Conservation (phyloP, 2,888 invertebrate species). For the Dolichopus griseipennis region DNA sequence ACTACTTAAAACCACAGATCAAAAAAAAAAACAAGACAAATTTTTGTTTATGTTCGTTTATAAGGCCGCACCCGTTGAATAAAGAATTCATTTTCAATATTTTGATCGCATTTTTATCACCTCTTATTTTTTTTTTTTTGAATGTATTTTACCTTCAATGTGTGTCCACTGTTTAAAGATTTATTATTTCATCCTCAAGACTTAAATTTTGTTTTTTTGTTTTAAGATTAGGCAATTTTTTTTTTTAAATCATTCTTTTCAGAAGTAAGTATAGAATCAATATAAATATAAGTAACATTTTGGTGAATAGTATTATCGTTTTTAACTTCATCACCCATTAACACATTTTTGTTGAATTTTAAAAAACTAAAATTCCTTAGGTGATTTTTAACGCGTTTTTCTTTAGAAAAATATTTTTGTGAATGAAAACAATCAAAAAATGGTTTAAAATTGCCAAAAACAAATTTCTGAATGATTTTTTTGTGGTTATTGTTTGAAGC, state of each 20-base stretch:
- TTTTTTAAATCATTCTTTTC: background rate
- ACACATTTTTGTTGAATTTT: background rate
- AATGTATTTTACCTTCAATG: too few relatives aligned
- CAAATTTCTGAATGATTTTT: too few relatives aligned
- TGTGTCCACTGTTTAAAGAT: background rate
- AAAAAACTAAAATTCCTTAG: too few relatives aligned
- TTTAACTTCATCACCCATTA: constrained; percentile 4
- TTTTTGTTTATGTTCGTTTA: background rate
- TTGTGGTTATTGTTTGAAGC: too few relatives aligned
- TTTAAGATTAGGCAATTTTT: background rate
- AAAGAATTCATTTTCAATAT: background rate
- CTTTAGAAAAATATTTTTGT: too few relatives aligned
- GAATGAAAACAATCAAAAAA: too few relatives aligned
- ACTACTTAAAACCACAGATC: too few relatives aligned
- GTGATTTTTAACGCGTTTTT: too few relatives aligned
- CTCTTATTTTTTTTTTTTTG: background rate
- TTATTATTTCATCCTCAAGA: background rate
- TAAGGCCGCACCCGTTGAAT: background rate
- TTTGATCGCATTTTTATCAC: background rate
- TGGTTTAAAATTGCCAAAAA: too few relatives aligned
- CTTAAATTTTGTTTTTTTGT: background rate
- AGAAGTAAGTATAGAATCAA: too few relatives aligned
- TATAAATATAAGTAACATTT: too few relatives aligned
- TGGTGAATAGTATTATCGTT: background rate
- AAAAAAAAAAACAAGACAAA: too few relatives aligned